Evolutionary conservation across 2,113 vertebrate species (phyloP), one percentile per base, ranked within the genome.

Genomic region (Peromyscus leucopus): DNA sequence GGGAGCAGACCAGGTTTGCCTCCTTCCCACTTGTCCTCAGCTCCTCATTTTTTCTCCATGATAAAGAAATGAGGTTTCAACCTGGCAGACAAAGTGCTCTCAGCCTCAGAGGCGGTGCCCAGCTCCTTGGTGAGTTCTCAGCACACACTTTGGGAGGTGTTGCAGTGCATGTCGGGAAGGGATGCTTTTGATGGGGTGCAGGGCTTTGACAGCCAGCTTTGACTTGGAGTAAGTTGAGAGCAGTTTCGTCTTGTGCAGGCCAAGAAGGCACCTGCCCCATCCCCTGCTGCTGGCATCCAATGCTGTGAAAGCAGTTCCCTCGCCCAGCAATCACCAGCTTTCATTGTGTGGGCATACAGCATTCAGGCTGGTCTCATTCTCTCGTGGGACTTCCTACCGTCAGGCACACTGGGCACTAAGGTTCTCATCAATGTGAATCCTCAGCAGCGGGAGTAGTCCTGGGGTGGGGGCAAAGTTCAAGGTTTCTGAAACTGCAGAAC

Each of bases 61-160:
- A 87, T 63, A 79, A 67, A 94, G 96, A 96, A 94, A 96, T 80
- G 85, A 97, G 97, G 91, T 16, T 16, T 83, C 90, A 92, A 55
- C 55, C n/a, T 93, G 90, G 82, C 91, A 94, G 63, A 96, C 80
- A 2, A 10, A 55, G 55, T 55, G 84, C 24, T 91, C 80, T 91
- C 22, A 10, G 51, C 2, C 67, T 71, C 69, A 71, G 69, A 57
- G 72, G 55, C 42, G 67, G 91, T 26, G 5, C 86, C 96, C 33
- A 46, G 75, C 80, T 97, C 82, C 85, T 76, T 7, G 10, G 55
- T 71, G 89, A 78, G 51, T 78, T 88, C 94, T 61, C 28, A 22
- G 48, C 26, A 87, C 76, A 51, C 6, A 55, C 10, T 63, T 42
- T 59, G 51, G 28, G 10, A 46, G 89, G 57, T 83, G 22, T 79